phyloP scores from a whole-genome alignment of 2,113 vertebrate genomes.

The Antennarius striatus region DNA sequence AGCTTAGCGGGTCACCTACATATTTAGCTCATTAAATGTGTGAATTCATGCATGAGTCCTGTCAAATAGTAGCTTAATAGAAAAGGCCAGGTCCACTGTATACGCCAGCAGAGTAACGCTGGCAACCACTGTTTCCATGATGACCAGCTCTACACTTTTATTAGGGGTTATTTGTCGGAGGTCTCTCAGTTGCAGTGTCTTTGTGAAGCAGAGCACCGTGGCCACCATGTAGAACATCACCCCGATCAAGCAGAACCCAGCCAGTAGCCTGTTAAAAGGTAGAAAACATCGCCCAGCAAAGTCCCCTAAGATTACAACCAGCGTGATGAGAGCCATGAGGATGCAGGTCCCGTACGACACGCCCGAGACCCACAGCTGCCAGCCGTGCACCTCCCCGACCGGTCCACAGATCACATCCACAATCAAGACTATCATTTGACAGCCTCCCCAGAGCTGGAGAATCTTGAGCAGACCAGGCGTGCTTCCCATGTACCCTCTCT shows the following conservation, averaged over 20 bases:
- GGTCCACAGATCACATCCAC: background rate
- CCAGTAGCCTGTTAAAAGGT: conserved; percentile 74
- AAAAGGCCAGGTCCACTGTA: conserved; percentile 77
- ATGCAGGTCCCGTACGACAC: conserved; percentile 60
- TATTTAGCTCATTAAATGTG: conserved; percentile 1
- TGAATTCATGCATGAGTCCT: conserved; percentile 39
- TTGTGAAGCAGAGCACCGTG: conserved; percentile 67
- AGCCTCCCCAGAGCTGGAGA: conserved; percentile 73
- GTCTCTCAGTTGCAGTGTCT: conserved; percentile 34
- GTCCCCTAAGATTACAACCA: conserved; percentile 75
- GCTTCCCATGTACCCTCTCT: conserved; percentile 80
- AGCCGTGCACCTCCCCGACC: accelerated
- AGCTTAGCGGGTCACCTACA: background rate
- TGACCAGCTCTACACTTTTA: background rate
- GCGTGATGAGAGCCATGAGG: conserved; percentile 64
- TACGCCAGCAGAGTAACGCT: conserved; percentile 75
- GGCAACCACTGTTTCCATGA: conserved; percentile 65
- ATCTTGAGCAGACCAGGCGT: conserved; percentile 77
- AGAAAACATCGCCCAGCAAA: conserved; percentile 69
- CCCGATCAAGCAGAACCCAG: conserved; percentile 68
- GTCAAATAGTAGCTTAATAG: conserved; percentile 73
- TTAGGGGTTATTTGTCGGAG: accelerated
- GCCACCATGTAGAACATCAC: conserved; percentile 70
- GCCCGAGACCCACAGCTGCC: conserved; percentile 50
- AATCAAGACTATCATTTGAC: conserved; percentile 64